Conservation (phyloP, 2,888 invertebrate species). For the Hydriomena furcata region DNA sequence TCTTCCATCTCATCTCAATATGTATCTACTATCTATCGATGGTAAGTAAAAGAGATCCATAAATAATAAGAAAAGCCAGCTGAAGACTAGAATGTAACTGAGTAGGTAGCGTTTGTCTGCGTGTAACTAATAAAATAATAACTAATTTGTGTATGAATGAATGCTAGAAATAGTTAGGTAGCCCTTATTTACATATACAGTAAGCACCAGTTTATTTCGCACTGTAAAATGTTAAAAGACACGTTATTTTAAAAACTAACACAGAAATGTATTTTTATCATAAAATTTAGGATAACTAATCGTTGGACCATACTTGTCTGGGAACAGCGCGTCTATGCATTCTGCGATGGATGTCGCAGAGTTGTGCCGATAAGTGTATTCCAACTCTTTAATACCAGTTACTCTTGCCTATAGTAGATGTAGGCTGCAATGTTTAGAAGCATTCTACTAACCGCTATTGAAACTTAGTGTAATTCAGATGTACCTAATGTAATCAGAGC, state of each 20-base stretch:
- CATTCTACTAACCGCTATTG: constrained; percentile 30
- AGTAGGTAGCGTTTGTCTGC: too few species aligned
- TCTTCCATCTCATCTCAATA: not conserved
- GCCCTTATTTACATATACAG: constrained; percentile 33
- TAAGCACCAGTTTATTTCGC: constrained; percentile 61
- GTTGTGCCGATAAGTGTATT: not conserved
- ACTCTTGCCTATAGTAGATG: constrained; percentile 33
- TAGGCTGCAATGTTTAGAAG: constrained; percentile 36
- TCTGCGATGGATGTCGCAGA: too few species aligned
- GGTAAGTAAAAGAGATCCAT: too few species aligned
- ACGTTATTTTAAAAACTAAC: constrained; percentile 47
- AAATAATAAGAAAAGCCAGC: too few species aligned
- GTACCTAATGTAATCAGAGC: constrained; percentile 55
- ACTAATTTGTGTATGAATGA: not conserved
- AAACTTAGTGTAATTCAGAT: constrained; percentile 33
- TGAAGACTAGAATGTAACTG: too few species aligned
- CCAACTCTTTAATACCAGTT: not conserved
- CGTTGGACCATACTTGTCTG: not conserved
- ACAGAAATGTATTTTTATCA: constrained; percentile 27
- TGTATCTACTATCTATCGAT: too few species aligned
- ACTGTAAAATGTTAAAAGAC: constrained; percentile 46
- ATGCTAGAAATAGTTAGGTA: constrained; percentile 16
- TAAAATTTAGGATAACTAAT: not conserved
- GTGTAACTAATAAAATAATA: not conserved
- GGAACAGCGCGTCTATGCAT: not conserved